Percentiles rank a stretch among this genome's conserved stretches.
Conservation (phyloP, 1,140 invertebrate genomes). For the Drosophila ogumai region DNA sequence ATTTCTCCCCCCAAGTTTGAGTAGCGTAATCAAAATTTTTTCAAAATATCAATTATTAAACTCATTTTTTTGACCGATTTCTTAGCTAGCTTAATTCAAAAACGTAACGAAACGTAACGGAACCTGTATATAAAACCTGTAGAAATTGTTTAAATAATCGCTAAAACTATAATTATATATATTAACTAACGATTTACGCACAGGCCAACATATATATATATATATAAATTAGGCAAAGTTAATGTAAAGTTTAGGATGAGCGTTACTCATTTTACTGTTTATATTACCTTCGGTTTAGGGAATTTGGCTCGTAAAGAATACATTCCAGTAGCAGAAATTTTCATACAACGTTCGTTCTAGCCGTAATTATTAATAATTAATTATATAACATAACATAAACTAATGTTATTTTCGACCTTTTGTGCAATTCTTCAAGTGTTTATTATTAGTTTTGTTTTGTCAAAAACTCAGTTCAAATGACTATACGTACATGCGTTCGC, state of each 20-base stretch:
- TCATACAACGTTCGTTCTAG: constrained; percentile 64
- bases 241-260: neutral
- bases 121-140: constrained; percentile 31
- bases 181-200: constrained; percentile 40
- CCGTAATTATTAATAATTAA: constrained; percentile 37
- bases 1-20: constrained; percentile 14
- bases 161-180: constrained; percentile 21
- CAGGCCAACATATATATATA: constrained; percentile 27
- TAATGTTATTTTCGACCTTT: constrained; percentile 46
- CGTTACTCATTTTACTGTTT: neutral
- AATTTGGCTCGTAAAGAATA: constrained; percentile 34
- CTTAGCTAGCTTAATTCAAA: constrained; percentile 41
- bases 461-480: constrained; percentile 44
- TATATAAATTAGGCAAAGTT: constrained; percentile 26
- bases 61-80: constrained; percentile 39
- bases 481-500: constrained; percentile 39
- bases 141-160: constrained; percentile 29
- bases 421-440: constrained; percentile 56
- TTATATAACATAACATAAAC: constrained; percentile 5
- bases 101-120: neutral
- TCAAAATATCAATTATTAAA: constrained; percentile 47
- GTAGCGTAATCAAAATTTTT: constrained; percentile 68
- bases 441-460: constrained; percentile 15
- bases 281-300: neutral
- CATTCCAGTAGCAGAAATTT: constrained; percentile 78